Percentiles rank a stretch among this genome's conserved stretches.
These are phyloP conservation scores for Oreotragus oreotragus DNA, from an alignment of 2,113 vertebrate species.

Conservation along the genomic window DNA sequence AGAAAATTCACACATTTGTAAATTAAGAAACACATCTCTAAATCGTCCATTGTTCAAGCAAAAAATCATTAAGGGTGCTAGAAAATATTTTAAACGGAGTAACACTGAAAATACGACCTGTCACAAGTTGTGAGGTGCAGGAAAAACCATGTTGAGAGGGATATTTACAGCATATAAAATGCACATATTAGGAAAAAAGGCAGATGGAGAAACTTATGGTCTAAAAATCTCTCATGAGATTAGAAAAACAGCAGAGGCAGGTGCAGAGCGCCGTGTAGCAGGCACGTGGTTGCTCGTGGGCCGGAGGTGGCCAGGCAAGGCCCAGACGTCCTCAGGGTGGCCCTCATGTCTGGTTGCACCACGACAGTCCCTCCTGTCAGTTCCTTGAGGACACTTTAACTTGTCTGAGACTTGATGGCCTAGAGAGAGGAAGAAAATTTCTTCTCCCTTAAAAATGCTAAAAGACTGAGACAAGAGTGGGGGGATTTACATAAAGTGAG, in stretches of 20 bases:
- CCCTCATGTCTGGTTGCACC: neutral
- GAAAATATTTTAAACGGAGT: neutral
- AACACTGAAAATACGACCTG: neutral
- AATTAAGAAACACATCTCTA: neutral
- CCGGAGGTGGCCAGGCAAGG: neutral
- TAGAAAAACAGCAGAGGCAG: neutral
- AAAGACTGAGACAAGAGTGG: neutral
- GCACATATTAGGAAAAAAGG: neutral
- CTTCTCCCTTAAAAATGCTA: neutral
- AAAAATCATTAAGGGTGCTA: neutral
- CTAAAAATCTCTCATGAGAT: neutral
- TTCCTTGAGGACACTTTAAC: neutral
- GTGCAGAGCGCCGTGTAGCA: fast-evolving
- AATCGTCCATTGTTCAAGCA: neutral
- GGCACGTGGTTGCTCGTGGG: neutral
- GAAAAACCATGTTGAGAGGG: neutral
- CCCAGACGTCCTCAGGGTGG: neutral
- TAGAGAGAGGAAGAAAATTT: neutral
- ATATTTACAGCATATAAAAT: neutral
- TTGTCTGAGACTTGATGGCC: neutral
- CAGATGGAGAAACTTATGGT: neutral
- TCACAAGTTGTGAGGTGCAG: neutral
- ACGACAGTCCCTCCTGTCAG: fast-evolving
- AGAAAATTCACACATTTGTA: neutral
- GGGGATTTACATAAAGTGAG: neutral